These are phyloP conservation scores for Piscicola geometra DNA, from an alignment of 2,888 invertebrate genomes.

Conservation along the genomic window DNA sequence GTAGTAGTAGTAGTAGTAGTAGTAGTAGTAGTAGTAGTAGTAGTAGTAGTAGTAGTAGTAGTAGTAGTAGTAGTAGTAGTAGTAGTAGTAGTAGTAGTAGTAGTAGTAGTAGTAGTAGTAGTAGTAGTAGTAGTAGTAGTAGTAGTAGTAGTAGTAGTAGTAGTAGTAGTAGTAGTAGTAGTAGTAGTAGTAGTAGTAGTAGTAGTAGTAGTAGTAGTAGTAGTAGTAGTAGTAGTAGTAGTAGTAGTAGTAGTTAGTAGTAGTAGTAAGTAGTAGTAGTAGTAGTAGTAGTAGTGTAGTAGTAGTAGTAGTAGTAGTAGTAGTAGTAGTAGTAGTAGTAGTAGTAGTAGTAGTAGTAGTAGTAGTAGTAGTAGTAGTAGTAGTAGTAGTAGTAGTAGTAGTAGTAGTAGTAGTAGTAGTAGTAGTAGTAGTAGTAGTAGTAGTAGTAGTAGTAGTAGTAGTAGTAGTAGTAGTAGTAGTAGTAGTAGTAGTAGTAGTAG, in stretches of 20 bases:
- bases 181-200: slow-evolving; percentile 9
- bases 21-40: slow-evolving; percentile 6
- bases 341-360: slow-evolving; percentile 38
- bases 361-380: slow-evolving; percentile 26
- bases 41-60: neutral
- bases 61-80: neutral
- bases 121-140: neutral
- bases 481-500: neutral
- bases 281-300: too few relatives aligned
- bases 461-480: slow-evolving; percentile 3
- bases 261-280: too few relatives aligned
- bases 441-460: neutral
- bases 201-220: neutral
- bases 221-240: slow-evolving; percentile 36
- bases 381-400: slow-evolving; percentile 1
- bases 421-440: neutral
- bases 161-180: slow-evolving; percentile 10
- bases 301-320: slow-evolving; percentile 40
- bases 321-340: slow-evolving; percentile 39
- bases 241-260: slow-evolving; percentile 40
- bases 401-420: slow-evolving; percentile 3
- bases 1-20: slow-evolving; percentile 18
- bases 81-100: slow-evolving; percentile 6
- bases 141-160: slow-evolving; percentile 6
- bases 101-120: neutral